Percentiles rank a stretch among this genome's conserved stretches.
Evolutionary conservation across 2,797 vertebrate species (phyloP).

Genomic region (Sciaenops ocellatus): DNA sequence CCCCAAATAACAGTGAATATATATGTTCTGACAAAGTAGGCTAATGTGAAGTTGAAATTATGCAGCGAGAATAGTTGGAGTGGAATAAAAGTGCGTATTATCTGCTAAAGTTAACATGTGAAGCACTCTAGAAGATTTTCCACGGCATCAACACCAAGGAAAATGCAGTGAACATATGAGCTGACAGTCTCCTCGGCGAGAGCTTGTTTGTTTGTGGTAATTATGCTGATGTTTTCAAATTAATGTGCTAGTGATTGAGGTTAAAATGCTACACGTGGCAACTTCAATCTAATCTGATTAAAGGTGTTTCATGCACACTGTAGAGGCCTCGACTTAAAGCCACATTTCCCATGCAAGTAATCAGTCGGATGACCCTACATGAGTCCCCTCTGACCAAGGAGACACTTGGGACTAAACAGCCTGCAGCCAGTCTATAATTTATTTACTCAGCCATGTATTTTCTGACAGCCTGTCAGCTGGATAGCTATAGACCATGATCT

Average conservation of each 20-base stretch:
- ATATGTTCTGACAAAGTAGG: slow-evolving; percentile 20
- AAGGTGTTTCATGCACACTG: slow-evolving; percentile 32
- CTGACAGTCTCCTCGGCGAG: slow-evolving; percentile 19
- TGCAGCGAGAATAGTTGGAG: slow-evolving; percentile 13
- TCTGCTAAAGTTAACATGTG: slow-evolving; percentile 11
- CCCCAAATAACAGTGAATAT: slow-evolving; percentile 1
- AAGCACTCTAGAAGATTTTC: slow-evolving; percentile 23
- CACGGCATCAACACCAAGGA: slow-evolving; percentile 16
- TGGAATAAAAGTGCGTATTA: slow-evolving; percentile 24
- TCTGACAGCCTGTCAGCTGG: background rate
- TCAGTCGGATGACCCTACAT: slow-evolving; percentile 49
- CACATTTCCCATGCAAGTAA: slow-evolving; percentile 27
- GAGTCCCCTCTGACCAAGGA: slow-evolving; percentile 40
- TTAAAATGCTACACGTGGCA: slow-evolving; percentile 51
- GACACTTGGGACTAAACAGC: slow-evolving; percentile 28
- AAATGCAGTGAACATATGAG: background rate
- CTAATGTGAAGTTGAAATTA: slow-evolving; percentile 29
- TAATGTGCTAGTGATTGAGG: slow-evolving; percentile 65
- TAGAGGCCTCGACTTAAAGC: slow-evolving; percentile 24
- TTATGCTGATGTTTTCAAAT: slow-evolving; percentile 64
- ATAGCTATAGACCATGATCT: background rate
- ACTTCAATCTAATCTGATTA: slow-evolving; percentile 64
- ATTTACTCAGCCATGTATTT: slow-evolving; percentile 31
- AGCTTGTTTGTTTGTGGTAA: slow-evolving; percentile 67
- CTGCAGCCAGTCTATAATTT: slow-evolving; percentile 25